Base-by-base conservation (phyloP, 2,113 vertebrate genomes). In the Nestor notabilis region DNA sequence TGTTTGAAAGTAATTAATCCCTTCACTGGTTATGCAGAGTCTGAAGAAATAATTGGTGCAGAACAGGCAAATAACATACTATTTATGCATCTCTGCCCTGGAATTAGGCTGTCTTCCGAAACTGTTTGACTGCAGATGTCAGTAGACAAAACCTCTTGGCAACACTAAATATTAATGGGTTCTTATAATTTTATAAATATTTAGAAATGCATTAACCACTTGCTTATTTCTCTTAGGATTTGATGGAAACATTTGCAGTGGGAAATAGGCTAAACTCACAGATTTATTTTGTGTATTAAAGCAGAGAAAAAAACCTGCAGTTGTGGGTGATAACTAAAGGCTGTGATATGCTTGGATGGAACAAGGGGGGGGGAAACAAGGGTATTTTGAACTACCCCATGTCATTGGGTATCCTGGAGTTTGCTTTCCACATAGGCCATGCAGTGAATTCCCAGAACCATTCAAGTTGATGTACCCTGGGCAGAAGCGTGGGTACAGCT, bases 131-230 rank as follows among this genome's bases (percentile, higher is more conserved):
- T 93, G 87, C 93, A 95, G 87, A 95, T 83, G 88, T 92, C 94
- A 83, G 95, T 23, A 95, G 95, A 94, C 88, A 94, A 96, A 97
- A 95, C 86, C 95, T 97, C 95, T 86, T 91, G 94, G 95, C 94
- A 83, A 88, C 56, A n/a, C 95, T 31, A 97, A 97, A 96, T 94
- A 93, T 96, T 95, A 83, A 97, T 93, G 39, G 9, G 81, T 68
- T 93, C 75, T 82, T 41, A 24, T 7, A 27, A 61, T 55, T 92
- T 93, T 79, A 94, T 86, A 96, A 97, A 96, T 97, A 97, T 95
- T 94, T 91, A 77, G 90, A 90, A 91, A 87, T 70, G 23, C 81
- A 85, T 84, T 96, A 90, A 96, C 74, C 65, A 27, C 72, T 95
- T 41, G 44, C 68, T 95, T n/a, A 43, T 85, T 64, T 71, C 92